phyloP scores from a whole-genome alignment of 2,113 vertebrate genomes.

The Raja brachyura region DNA sequence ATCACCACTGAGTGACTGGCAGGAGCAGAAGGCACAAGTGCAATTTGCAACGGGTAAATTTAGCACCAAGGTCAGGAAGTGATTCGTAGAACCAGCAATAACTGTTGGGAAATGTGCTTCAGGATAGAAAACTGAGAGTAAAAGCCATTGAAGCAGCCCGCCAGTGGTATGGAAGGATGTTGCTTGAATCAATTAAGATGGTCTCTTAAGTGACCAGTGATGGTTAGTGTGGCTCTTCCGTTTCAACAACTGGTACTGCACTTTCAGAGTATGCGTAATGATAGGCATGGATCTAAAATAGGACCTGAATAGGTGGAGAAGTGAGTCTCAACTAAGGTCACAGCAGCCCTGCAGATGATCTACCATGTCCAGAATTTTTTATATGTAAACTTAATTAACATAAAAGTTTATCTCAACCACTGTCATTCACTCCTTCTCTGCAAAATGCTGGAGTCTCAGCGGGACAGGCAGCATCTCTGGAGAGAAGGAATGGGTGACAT shows the following conservation, averaged over 20 bases:
- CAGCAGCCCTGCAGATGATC: not conserved
- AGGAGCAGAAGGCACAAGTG: not conserved
- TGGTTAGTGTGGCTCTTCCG: too few relatives aligned
- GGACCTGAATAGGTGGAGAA: not conserved
- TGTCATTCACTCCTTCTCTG: too few relatives aligned
- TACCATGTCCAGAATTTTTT: not conserved
- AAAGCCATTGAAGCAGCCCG: not conserved
- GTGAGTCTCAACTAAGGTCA: not conserved
- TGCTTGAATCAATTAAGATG: not conserved
- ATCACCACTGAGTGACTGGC: not conserved
- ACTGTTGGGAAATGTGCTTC: not conserved
- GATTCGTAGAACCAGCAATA: not conserved
- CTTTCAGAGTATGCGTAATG: not conserved
- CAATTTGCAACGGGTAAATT: not conserved
- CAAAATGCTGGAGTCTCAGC: too few relatives aligned
- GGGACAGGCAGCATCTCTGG: too few relatives aligned
- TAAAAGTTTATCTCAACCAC: too few relatives aligned
- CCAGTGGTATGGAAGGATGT: not conserved
- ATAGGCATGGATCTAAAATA: not conserved
- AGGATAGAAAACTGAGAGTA: not conserved
- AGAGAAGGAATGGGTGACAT: too few relatives aligned
- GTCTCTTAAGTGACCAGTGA: too few relatives aligned
- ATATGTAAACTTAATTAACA: not conserved
- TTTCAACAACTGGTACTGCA: not conserved
- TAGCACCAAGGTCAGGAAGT: not conserved